Percentiles rank a stretch among this genome's conserved stretches.
Conservation (phyloP, 1,140 invertebrate genomes). For the Sitophilus oryzae region DNA sequence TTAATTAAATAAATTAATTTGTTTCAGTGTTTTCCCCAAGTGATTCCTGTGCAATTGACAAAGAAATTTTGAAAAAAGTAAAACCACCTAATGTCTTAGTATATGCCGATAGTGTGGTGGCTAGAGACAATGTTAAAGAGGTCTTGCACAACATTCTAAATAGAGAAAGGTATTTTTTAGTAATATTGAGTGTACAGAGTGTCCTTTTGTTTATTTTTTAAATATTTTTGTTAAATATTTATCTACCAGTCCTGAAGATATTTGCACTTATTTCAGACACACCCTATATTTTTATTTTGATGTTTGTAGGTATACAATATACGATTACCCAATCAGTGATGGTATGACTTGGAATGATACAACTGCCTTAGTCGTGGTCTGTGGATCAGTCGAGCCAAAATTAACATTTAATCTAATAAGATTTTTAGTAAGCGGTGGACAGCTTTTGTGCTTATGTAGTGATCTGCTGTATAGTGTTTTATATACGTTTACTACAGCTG, state of each 20-base stretch:
- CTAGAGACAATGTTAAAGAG: conserved; percentile 63
- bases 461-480: conserved; percentile 71
- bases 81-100: conserved; percentile 80
- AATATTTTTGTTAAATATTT: too few species aligned
- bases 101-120: conserved; percentile 69
- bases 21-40: too few species aligned
- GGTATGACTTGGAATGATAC: conserved; percentile 66
- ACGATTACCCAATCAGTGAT: conserved; percentile 59
- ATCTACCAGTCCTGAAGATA: not conserved
- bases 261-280: not conserved
- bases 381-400: conserved; percentile 61
- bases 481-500: conserved; percentile 73
- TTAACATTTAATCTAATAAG: conserved; percentile 61
- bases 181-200: too few species aligned
- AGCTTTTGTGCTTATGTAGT: conserved; percentile 75
- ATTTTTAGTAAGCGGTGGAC: conserved; percentile 68
- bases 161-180: conserved; percentile 56
- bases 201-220: too few species aligned
- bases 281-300: not conserved
- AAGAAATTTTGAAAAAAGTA: conserved; percentile 17
- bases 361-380: conserved; percentile 68
- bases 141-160: conserved; percentile 64
- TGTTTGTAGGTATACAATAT: conserved; percentile 64
- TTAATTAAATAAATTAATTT: too few species aligned
- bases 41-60: not conserved